A percentile compares a stretch with the other conserved stretches of the same genome.
Evolutionary conservation across 2,113 vertebrate genomes (phyloP).

Genomic region (Xyliphius kryptos): DNA sequence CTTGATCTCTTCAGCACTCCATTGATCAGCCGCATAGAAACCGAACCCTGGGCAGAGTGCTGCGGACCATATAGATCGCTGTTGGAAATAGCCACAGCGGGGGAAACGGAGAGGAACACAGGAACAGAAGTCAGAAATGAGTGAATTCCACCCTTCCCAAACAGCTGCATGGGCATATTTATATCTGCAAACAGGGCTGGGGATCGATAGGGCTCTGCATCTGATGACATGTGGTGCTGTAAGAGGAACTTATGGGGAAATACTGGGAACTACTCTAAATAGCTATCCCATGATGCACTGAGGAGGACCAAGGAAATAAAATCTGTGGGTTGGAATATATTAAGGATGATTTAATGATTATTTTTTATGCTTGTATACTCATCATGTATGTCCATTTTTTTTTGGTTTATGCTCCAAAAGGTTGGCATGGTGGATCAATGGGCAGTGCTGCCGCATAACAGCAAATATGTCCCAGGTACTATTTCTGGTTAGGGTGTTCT

Average conservation of each 20-base stretch:
- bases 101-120: too few relatives aligned
- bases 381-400: too few relatives aligned
- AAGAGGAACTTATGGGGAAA: constrained; percentile 17
- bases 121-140: constrained; percentile 24
- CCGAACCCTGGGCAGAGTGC: constrained; percentile 40
- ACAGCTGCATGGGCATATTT: constrained; percentile 43
- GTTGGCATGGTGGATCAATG: too few relatives aligned
- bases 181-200: constrained; percentile 48
- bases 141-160: constrained; percentile 29
- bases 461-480: too few relatives aligned
- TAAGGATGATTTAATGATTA: too few relatives aligned
- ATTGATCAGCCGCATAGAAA: constrained; percentile 40
- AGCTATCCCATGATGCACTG: constrained; percentile 2
- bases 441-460: too few relatives aligned
- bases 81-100: constrained; percentile 50
- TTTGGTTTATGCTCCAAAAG: too few relatives aligned
- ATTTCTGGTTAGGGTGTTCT: too few relatives aligned
- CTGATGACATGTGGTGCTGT: constrained; percentile 26
- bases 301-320: too few relatives aligned
- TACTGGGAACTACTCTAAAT: neutral
- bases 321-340: too few relatives aligned
- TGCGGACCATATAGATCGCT: constrained; percentile 48
- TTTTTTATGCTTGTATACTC: too few relatives aligned
- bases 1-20: constrained; percentile 11
- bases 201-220: constrained; percentile 44